phyloP scores from a whole-genome alignment of 2,113 vertebrate species.

The cattle (Bos taurus) region DNA sequence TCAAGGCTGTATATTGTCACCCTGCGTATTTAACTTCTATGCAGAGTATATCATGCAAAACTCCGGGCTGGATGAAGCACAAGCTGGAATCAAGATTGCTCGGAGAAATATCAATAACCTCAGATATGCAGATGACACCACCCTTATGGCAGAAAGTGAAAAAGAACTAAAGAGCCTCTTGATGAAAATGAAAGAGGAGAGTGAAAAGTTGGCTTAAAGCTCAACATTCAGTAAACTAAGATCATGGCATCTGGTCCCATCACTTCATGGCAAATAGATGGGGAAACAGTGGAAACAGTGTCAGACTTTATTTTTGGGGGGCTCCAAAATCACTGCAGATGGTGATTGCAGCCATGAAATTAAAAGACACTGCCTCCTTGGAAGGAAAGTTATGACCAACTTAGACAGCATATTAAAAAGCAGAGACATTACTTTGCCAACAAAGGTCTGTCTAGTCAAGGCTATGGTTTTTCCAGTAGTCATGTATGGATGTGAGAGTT shows the following conservation, averaged over 20 bases:
- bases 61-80: fast-evolving
- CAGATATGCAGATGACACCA: background rate
- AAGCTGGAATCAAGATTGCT: background rate
- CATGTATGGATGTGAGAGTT: background rate
- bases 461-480: background rate
- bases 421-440: background rate
- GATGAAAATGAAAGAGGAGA: background rate
- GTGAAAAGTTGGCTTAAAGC: background rate
- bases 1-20: background rate
- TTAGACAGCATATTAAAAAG: background rate
- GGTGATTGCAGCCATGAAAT: background rate
- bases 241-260: background rate
- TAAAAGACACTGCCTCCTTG: background rate
- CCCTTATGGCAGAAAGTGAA: background rate
- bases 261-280: background rate
- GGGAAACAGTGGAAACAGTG: background rate
- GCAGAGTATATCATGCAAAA: background rate
- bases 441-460: background rate
- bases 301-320: fast-evolving
- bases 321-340: background rate
- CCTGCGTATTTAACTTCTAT: background rate
- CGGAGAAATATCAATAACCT: background rate
- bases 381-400: background rate
- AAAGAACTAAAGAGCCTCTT: background rate
- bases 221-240: background rate